Evolutionary conservation across 1,140 invertebrate species (phyloP), one percentile per base, ranked within the genome.

Genomic region (Apolygus lucorum): DNA sequence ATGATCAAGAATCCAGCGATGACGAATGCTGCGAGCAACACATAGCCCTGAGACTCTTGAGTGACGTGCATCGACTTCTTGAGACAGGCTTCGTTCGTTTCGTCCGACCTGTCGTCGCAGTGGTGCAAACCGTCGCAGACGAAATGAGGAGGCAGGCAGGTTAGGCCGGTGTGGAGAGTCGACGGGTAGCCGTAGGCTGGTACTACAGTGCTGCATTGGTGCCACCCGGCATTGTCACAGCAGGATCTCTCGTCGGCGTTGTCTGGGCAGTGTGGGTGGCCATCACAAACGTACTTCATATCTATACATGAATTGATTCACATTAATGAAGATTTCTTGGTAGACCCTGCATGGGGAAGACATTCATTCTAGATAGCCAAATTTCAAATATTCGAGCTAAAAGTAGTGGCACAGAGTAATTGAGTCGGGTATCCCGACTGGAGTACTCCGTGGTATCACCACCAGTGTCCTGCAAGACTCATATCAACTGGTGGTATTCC

Each of bases 91-190:
- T 68, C 29, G 26, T 27, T 52, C 1, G 68, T 74, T 79, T 94
- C 91, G 76, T 94, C 91, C 28, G 82, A 85, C 8, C 83, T 83
- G 75, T 93, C 89, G 0, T 79, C 74, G 74, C 91, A 94, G 74
- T 93, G 84, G 1, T 74, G 72, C 52, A 81, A 79, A 0, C 85
- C 84, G 77, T 94, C 86, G 75, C 91, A 94, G 1, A 84, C 77
- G 4, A 79, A 75, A 0, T 78, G 76, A 0, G 82, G 52, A 0
- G 84, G 81, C 52, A 88, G 77, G 74, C 90, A 91, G 25, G 78
- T 77, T 13, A 22, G 2, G 22, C 2, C 78, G 79, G 54, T 80
- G 81, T 72, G 85, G 82, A 54, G 42, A 11, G 17, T 67, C 74
- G 87, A 90, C 0, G 79, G 79, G 74, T 90, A 90, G 34, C 82